A percentile compares a stretch with the other conserved stretches of the same genome.
phyloP scores from a whole-genome alignment of 2,113 vertebrate species.

The Gobio gobio region DNA sequence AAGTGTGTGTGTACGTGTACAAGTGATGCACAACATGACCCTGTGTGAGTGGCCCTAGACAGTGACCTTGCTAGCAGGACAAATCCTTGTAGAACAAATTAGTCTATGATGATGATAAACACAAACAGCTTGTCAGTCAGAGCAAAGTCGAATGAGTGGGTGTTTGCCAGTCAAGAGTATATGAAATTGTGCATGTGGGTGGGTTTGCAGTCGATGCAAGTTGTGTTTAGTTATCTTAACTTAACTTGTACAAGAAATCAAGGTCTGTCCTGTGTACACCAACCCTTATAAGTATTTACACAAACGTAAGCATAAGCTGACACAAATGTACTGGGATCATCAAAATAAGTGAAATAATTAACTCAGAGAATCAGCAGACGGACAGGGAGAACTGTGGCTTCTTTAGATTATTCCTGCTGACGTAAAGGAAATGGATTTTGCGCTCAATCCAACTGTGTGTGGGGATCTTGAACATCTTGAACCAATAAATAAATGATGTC shows the following conservation, averaged over 20 bases:
- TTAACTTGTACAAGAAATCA: slow-evolving; percentile 27
- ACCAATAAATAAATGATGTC: slow-evolving; percentile 47
- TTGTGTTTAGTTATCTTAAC: slow-evolving; percentile 43
- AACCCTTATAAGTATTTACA: slow-evolving; percentile 12
- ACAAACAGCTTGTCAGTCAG: slow-evolving; percentile 29
- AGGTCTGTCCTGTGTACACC: slow-evolving; percentile 35
- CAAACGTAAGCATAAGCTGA: slow-evolving; percentile 20
- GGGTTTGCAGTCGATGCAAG: neutral
- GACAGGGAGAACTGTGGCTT: neutral
- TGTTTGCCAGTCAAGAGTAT: neutral
- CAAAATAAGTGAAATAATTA: neutral
- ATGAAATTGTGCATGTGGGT: neutral
- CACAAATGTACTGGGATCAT: slow-evolving; percentile 17
- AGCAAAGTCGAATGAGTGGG: slow-evolving; percentile 49
- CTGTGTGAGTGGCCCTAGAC: slow-evolving; percentile 8
- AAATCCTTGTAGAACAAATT: slow-evolving; percentile 34
- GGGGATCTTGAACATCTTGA: slow-evolving; percentile 51
- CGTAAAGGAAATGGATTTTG: neutral
- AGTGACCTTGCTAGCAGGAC: slow-evolving; percentile 7
- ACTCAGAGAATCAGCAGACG: slow-evolving; percentile 3
- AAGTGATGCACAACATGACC: neutral
- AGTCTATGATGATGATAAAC: slow-evolving; percentile 20
- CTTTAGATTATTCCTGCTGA: neutral
- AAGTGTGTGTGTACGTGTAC: slow-evolving; percentile 9
- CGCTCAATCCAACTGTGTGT: slow-evolving; percentile 9